A percentile compares a stretch with the other conserved stretches of the same genome.
phyloP scores from a whole-genome alignment of 2,113 vertebrate genomes.

The Lepus americanus region DNA sequence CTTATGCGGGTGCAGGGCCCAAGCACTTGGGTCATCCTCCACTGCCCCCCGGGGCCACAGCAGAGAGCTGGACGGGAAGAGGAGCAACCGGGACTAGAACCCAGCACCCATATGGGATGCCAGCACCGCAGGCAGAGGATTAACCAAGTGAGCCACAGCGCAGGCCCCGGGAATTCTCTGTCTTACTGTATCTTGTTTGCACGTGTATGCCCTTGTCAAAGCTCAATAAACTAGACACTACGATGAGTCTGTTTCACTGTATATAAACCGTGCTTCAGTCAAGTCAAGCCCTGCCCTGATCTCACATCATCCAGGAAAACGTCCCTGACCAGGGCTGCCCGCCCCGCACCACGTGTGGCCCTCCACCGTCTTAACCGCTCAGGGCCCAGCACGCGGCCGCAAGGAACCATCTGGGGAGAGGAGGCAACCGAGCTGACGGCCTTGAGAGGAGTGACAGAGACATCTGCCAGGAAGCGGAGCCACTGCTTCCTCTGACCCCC shows the following conservation, averaged over 20 bases:
- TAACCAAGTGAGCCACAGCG: no score
- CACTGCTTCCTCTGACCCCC: conserved; percentile 53
- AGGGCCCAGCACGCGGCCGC: neutral
- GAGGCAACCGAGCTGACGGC: neutral
- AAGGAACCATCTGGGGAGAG: neutral
- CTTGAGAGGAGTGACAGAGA: conserved; percentile 26
- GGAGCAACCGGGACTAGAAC: no score
- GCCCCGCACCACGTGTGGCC: neutral
- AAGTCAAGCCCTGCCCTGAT: neutral
- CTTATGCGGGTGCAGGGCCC: no score
- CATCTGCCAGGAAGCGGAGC: conserved; percentile 19
- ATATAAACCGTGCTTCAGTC: neutral
- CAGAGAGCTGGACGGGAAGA: no score
- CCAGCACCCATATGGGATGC: no score
- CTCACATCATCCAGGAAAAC: neutral
- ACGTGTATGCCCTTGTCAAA: neutral
- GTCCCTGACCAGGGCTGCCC: neutral
- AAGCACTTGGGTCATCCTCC: no score
- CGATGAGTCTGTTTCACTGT: neutral
- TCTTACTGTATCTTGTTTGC: neutral
- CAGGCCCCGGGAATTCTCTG: neutral
- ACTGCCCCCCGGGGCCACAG: no score
- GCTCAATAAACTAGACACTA: neutral
- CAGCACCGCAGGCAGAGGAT: no score
- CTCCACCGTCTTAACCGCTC: neutral